Conservation (phyloP, 2,888 invertebrate species). For the Drosophila algonquin region DNA sequence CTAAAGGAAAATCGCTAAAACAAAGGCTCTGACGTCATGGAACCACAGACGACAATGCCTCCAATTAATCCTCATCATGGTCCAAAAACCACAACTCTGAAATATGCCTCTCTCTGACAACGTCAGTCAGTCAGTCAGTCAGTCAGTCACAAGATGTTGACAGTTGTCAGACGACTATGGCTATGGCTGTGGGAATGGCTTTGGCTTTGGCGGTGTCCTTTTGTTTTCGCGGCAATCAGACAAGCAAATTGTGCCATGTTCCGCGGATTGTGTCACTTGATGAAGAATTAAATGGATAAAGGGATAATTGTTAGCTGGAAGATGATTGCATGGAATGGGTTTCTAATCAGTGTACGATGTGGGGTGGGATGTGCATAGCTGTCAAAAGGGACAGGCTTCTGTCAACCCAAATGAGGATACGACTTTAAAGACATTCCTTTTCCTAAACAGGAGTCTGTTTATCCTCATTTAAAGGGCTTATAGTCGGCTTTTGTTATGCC, state of each 20-base stretch:
- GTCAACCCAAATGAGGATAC: background rate
- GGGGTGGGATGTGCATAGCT: background rate
- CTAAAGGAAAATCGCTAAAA: too few species aligned
- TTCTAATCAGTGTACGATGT: conserved; percentile 24
- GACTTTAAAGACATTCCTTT: too few species aligned
- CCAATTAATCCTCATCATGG: conserved; percentile 54
- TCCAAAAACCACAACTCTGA: conserved; percentile 41
- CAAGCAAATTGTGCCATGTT: conserved; percentile 38
- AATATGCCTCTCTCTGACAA: conserved; percentile 36
- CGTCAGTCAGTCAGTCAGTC: conserved; percentile 37
- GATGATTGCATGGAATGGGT: conserved; percentile 32
- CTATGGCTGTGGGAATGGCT: too few species aligned
- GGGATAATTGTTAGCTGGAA: conserved; percentile 32
- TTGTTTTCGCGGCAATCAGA: conserved; percentile 60
- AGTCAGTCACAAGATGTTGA: conserved; percentile 36
- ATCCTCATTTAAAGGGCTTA: background rate
- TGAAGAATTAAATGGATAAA: conserved; percentile 21
- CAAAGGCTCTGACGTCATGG: conserved; percentile 26
- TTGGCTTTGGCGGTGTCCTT: conserved; percentile 5
- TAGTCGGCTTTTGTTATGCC: background rate
- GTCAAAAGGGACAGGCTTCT: background rate
- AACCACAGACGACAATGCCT: conserved; percentile 52
- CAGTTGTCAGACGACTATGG: conserved; percentile 55
- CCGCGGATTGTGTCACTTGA: conserved; percentile 7
- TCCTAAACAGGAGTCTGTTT: too few species aligned